These are phyloP conservation scores for Baryphthengus martii DNA, from an alignment of 2,113 vertebrate species.

Conservation along the genomic window DNA sequence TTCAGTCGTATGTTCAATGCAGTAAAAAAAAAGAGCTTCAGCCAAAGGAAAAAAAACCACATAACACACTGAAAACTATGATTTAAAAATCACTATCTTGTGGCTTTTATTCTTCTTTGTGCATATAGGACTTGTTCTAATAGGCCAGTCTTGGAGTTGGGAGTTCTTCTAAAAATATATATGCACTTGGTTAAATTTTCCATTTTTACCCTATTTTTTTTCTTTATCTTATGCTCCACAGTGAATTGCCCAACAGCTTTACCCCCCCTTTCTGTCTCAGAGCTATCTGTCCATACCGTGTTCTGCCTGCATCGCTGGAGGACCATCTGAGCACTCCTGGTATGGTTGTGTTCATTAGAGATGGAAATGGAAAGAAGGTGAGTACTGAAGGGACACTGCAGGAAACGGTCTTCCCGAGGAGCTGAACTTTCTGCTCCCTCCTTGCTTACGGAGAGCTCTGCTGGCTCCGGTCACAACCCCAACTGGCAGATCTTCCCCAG, in stretches of 20 bases:
- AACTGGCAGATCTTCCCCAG: background rate
- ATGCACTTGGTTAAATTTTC: background rate
- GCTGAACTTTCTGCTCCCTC: background rate
- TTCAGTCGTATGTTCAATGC: background rate
- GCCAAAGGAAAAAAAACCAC: background rate
- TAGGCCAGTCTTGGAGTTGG: background rate
- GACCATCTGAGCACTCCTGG: accelerated
- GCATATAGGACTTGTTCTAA: background rate
- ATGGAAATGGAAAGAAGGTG: background rate
- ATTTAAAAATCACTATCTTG: background rate
- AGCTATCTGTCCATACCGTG: background rate
- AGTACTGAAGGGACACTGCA: background rate
- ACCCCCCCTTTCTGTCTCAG: background rate
- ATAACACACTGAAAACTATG: background rate
- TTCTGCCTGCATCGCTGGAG: background rate
- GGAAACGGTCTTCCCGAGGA: background rate
- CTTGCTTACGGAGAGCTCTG: background rate
- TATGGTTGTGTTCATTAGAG: background rate
- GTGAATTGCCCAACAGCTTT: background rate
- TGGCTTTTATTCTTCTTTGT: background rate
- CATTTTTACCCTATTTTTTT: background rate
- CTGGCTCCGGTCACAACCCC: background rate
- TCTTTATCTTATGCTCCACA: background rate
- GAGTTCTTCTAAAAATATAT: background rate
- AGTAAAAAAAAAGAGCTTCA: background rate